These are phyloP conservation scores for Chironex yamaguchii DNA, from an alignment of 30 jellyfish, hydroid and myxozoan genomes.

Conservation along the genomic window DNA sequence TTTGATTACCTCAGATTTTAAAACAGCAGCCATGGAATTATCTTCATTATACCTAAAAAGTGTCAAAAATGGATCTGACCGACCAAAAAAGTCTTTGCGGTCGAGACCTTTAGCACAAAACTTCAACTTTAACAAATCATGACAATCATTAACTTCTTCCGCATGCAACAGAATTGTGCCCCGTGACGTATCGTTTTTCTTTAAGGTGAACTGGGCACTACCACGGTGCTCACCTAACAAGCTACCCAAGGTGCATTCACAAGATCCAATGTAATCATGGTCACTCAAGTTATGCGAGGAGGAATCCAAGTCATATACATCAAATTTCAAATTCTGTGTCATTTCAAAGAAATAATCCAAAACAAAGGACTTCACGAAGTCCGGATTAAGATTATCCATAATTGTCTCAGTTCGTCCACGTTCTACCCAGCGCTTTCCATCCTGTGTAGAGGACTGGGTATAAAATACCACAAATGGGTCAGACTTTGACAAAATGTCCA, in stretches of 20 bases:
- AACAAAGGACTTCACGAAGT: constrained; percentile 81
- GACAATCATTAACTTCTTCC: constrained; percentile 81
- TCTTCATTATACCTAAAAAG: constrained; percentile 85
- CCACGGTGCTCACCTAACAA: constrained; percentile 84
- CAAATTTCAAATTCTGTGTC: constrained; percentile 78
- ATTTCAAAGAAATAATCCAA: constrained; percentile 91
- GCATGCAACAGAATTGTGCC: constrained; percentile 45
- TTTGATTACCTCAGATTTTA: constrained; percentile 80
- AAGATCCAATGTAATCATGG: constrained; percentile 87
- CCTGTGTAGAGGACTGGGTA: not conserved
- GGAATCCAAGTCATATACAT: constrained; percentile 86
- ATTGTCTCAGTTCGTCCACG: constrained; percentile 88
- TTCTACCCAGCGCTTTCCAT: constrained; percentile 4
- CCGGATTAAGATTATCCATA: constrained; percentile 87
- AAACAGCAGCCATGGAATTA: constrained; percentile 73
- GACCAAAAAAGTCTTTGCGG: constrained; percentile 88
- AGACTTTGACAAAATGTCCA: constrained; percentile 91
- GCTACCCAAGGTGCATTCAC: constrained; percentile 72
- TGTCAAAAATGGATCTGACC: constrained; percentile 88
- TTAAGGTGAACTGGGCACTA: constrained; percentile 42
- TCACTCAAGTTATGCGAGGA: constrained; percentile 31
- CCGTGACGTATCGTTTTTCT: constrained; percentile 4
- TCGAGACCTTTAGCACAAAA: constrained; percentile 80
- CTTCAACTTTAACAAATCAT: constrained; percentile 71
- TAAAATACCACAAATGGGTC: constrained; percentile 53